Conservation (phyloP, 1,140 invertebrate species). For the Habropoda laboriosa region DNA sequence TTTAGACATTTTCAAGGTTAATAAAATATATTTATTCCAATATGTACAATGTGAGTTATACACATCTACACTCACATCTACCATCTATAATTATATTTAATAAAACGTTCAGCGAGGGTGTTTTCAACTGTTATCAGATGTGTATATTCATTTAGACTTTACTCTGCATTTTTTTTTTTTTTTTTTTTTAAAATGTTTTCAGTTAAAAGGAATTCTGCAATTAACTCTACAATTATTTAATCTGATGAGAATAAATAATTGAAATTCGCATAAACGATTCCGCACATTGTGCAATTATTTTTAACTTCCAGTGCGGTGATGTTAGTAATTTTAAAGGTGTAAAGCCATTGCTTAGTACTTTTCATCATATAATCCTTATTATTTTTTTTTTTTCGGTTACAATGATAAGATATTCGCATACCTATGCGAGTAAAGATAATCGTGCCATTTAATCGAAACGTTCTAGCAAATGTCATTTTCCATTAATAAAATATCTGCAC, state of each 20-base stretch:
- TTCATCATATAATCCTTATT: neutral
- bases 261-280: neutral
- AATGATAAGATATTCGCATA: conserved; percentile 30
- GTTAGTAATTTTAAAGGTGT: neutral
- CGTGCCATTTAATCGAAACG: neutral
- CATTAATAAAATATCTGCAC: conserved; percentile 13
- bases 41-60: too few relatives aligned
- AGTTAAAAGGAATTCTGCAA: neutral
- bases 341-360: neutral
- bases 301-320: neutral
- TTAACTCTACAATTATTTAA: neutral
- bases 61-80: too few relatives aligned
- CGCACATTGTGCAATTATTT: neutral
- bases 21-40: too few relatives aligned
- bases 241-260: neutral
- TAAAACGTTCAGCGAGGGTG: neutral
- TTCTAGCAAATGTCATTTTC: neutral
- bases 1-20: too few relatives aligned
- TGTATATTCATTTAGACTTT: too few relatives aligned
- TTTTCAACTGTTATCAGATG: neutral
- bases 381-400: neutral
- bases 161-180: too few relatives aligned
- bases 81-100: neutral
- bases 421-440: conserved; percentile 1
- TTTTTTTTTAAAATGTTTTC: too few relatives aligned